Evolutionary conservation across 2,113 vertebrate species (phyloP).

Genomic region (Psammodynastes pulverulentus): DNA sequence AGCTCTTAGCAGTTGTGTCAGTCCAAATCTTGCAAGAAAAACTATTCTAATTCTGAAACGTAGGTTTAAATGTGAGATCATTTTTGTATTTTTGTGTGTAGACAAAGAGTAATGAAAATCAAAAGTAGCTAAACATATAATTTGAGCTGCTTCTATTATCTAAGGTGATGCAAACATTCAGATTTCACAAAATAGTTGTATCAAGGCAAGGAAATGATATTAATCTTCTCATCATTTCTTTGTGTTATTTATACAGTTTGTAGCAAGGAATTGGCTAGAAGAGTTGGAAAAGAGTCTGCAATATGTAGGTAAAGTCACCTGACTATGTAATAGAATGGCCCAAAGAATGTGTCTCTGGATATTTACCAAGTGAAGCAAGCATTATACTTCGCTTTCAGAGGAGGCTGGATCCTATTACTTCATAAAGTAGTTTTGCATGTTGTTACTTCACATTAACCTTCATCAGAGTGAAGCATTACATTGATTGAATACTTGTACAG

Average conservation of each 20-base stretch:
- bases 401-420: neutral
- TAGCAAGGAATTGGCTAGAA: neutral
- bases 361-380: neutral
- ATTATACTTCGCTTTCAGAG: neutral
- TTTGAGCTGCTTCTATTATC: neutral
- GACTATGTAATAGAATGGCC: neutral
- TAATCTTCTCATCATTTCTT: neutral
- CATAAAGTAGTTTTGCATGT: neutral
- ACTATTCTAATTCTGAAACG: constrained; percentile 30
- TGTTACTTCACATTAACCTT: neutral
- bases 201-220: neutral
- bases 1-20: constrained; percentile 47
- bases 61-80: constrained; percentile 48
- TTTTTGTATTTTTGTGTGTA: neutral
- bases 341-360: neutral
- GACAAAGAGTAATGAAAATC: neutral
- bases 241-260: neutral
- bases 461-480: neutral
- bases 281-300: neutral
- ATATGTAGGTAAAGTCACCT: neutral
- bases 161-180: neutral
- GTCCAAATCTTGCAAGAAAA: constrained; percentile 37
- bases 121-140: neutral
- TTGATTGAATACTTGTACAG: neutral
- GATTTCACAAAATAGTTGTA: neutral